A percentile compares a stretch with the other conserved stretches of the same genome.
phyloP scores from a whole-genome alignment of 2,888 invertebrate genomes.

The Melolontha melolontha region DNA sequence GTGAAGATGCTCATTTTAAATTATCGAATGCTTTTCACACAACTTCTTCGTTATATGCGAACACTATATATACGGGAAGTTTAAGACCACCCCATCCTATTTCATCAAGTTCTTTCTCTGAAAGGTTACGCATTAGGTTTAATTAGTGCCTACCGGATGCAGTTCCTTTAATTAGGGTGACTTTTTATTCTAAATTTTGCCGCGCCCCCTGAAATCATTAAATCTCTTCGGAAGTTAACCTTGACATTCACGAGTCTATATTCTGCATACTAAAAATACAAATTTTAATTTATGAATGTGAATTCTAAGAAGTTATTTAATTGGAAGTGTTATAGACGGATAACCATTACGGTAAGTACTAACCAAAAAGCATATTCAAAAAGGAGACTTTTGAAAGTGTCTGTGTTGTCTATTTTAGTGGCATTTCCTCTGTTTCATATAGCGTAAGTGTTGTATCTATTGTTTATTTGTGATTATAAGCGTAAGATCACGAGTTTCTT shows the following conservation, averaged over 20 bases:
- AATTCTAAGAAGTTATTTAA: slow-evolving; percentile 2
- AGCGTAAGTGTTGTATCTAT: too few relatives aligned
- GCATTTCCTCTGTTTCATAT: background rate
- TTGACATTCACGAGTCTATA: slow-evolving; percentile 11
- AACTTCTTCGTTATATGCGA: too few relatives aligned
- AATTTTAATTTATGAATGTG: background rate
- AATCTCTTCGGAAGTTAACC: background rate
- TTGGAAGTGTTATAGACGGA: background rate
- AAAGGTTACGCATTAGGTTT: slow-evolving; percentile 28
- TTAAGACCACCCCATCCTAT: slow-evolving; percentile 15
- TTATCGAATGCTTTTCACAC: slow-evolving; percentile 11
- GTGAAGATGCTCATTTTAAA: too few relatives aligned
- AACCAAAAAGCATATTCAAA: too few relatives aligned
- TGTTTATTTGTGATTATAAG: too few relatives aligned
- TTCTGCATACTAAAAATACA: slow-evolving; percentile 12
- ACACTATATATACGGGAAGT: background rate
- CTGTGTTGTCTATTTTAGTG: background rate
- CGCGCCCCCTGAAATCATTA: slow-evolving; percentile 32
- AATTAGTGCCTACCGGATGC: slow-evolving; percentile 39
- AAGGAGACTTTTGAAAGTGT: too few relatives aligned
- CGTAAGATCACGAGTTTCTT: too few relatives aligned
- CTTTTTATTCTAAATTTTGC: slow-evolving; percentile 30
- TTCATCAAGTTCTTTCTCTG: background rate
- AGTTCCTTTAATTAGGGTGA: slow-evolving; percentile 40
- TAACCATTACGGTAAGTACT: background rate